Conservation (phyloP, 23 tunicate species). For the Halocynthia roretzi region DNA sequence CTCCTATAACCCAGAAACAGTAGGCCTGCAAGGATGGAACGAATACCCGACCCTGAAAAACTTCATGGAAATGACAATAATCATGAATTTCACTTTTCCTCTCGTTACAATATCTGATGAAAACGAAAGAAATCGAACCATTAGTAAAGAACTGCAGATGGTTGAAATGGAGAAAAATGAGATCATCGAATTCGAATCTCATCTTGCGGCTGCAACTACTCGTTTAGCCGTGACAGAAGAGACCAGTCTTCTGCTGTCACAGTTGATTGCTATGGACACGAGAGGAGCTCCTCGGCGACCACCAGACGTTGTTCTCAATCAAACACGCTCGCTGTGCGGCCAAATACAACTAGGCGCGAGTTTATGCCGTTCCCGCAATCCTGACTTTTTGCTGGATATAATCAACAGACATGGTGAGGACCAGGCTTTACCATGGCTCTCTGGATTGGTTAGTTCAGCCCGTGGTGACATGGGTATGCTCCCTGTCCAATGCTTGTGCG, state of each 20-base stretch:
- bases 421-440: conserved; percentile 83
- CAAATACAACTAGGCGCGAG: conserved; percentile 49
- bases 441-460: conserved; percentile 63
- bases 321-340: conserved; percentile 29
- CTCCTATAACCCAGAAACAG: conserved; percentile 49
- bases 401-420: conserved; percentile 90
- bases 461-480: conserved; percentile 63
- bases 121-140: conserved; percentile 39
- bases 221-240: conserved; percentile 59
- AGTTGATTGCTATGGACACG: conserved; percentile 79
- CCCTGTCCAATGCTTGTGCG: conserved; percentile 86
- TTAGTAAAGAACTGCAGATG: conserved; percentile 71
- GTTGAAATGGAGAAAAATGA: conserved; percentile 75
- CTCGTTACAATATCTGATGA: conserved; percentile 75
- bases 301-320: conserved; percentile 67
- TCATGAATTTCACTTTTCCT: conserved; percentile 66
- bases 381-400: conserved; percentile 76
- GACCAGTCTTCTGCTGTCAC: conserved; percentile 67
- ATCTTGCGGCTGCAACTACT: conserved; percentile 88
- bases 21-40: conserved; percentile 82
- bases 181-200: conserved; percentile 78
- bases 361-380: conserved; percentile 72
- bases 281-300: conserved; percentile 76
- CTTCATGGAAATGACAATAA: conserved; percentile 86
- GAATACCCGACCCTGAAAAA: conserved; percentile 67